Evolutionary conservation across 2,113 vertebrate species (phyloP).

Genomic region (Triplophysa tibetana): DNA sequence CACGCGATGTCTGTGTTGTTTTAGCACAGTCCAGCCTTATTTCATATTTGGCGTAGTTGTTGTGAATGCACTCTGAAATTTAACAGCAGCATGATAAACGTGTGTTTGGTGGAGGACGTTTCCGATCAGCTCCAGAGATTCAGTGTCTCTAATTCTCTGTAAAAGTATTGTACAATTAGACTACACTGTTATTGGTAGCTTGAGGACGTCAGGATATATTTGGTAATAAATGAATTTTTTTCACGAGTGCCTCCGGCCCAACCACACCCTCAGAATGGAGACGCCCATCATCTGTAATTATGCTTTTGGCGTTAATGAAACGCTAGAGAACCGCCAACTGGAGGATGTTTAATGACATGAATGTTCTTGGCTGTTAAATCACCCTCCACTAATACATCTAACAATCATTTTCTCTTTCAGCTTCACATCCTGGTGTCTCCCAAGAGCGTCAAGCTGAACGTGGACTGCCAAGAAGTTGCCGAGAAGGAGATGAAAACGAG

Average conservation of each 20-base stretch:
- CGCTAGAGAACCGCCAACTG: neutral
- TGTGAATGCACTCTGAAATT: neutral
- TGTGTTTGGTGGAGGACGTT: neutral
- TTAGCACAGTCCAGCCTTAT: too few relatives aligned
- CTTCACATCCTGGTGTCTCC: constrained; percentile 91
- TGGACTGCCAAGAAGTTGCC: constrained; percentile 89
- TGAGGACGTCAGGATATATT: constrained; percentile 8
- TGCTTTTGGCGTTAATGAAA: constrained; percentile 5
- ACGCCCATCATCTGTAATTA: constrained; percentile 13
- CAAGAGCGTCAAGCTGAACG: constrained; percentile 84
- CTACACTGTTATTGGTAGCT: neutral
- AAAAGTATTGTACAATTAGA: neutral
- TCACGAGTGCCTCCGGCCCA: neutral
- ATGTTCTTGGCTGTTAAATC: neutral
- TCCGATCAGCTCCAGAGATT: neutral
- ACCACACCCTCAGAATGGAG: constrained; percentile 6
- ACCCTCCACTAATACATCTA: constrained; percentile 18
- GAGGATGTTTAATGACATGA: constrained; percentile 38
- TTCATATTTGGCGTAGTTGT: too few relatives aligned
- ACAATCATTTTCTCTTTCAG: constrained; percentile 68
- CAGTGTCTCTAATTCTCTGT: neutral
- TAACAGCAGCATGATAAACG: neutral
- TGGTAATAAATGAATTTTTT: neutral
- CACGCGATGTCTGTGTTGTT: too few relatives aligned
- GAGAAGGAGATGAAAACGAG: constrained; percentile 86